These are phyloP conservation scores for Lasioglossum lativentre DNA, from an alignment of 2,888 invertebrate genomes.

Conservation along the genomic window DNA sequence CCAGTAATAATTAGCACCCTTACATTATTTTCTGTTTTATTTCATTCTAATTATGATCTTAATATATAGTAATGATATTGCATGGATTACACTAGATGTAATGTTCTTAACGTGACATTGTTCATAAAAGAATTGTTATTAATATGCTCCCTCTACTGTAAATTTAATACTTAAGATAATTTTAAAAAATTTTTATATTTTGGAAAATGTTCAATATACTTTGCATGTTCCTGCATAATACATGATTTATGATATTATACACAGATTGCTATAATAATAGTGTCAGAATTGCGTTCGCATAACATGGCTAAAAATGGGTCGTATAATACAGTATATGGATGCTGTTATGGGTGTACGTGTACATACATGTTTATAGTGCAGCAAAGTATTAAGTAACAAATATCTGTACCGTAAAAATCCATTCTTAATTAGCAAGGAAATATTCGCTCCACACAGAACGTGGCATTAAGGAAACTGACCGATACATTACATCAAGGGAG, in stretches of 20 bases:
- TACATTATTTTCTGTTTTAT: too few relatives aligned
- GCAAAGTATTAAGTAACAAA: neutral
- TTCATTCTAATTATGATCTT: too few relatives aligned
- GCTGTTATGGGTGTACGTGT: neutral
- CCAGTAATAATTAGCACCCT: neutral
- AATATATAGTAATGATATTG: too few relatives aligned
- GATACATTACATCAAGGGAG: too few relatives aligned
- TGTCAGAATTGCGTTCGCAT: neutral
- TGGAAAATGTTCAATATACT: too few relatives aligned
- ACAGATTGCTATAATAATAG: neutral
- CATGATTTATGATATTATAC: neutral
- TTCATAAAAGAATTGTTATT: neutral
- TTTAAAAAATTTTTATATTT: too few relatives aligned
- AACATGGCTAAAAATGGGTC: neutral
- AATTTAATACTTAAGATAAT: too few relatives aligned
- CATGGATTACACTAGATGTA: too few relatives aligned
- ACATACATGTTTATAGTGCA: neutral
- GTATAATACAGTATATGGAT: neutral
- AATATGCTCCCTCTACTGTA: neutral
- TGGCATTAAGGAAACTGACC: too few relatives aligned
- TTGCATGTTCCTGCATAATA: neutral
- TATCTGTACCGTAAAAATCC: too few relatives aligned
- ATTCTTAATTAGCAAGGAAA: too few relatives aligned
- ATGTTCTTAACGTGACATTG: neutral
- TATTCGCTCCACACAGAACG: too few relatives aligned